phyloP scores from a whole-genome alignment of 2,797 vertebrate species.

The Podarcis lilfordi region DNA sequence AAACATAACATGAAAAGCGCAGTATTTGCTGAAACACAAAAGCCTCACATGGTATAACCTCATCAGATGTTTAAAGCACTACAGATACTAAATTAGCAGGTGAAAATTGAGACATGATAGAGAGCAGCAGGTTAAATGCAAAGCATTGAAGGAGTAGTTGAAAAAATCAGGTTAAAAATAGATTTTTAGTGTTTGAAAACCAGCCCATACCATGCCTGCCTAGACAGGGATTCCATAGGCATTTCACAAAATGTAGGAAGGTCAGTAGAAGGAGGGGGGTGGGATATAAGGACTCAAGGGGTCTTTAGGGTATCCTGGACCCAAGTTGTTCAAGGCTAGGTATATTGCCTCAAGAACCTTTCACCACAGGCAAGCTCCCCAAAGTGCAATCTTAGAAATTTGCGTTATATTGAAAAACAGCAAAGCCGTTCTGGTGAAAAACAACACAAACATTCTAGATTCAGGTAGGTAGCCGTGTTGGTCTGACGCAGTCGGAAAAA shows the following conservation, averaged over 20 bases:
- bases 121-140: background rate
- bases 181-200: background rate
- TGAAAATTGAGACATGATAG: background rate
- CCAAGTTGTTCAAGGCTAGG: no score
- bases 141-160: background rate
- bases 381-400: background rate
- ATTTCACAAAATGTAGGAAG: background rate
- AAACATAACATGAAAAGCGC: background rate
- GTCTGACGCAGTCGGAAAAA: no score
- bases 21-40: background rate
- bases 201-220: background rate
- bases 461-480: no score
- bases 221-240: background rate
- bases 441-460: background rate
- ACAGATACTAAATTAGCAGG: background rate
- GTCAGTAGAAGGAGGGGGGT: background rate
- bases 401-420: background rate
- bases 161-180: background rate
- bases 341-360: background rate
- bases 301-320: no score
- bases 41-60: background rate
- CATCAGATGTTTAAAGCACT: background rate
- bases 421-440: background rate
- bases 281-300: background rate
- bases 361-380: background rate